Conservation (phyloP, 2,113 vertebrate species). For the Epinephelus moara region DNA sequence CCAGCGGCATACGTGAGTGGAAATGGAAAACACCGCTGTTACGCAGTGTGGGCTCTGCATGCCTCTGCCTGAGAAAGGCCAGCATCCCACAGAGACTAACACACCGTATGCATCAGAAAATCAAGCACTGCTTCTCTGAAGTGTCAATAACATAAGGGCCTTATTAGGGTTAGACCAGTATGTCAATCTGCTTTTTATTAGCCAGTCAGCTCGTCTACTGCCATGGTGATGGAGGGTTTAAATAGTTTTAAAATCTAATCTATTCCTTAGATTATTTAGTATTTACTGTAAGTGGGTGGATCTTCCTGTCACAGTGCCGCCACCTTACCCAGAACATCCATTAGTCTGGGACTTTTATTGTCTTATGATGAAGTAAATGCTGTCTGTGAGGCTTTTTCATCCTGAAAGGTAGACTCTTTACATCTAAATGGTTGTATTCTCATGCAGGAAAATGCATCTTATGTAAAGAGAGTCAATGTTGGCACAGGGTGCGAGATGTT, state of each 20-base stretch:
- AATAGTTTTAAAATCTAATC: constrained; percentile 4
- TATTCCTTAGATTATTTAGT: background rate
- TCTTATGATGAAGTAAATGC: background rate
- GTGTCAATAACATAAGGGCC: constrained; percentile 39
- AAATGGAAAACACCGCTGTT: constrained; percentile 66
- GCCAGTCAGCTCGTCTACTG: constrained; percentile 10
- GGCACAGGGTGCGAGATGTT: constrained; percentile 5
- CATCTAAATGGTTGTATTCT: background rate
- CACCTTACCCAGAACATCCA: background rate
- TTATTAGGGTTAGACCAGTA: constrained; percentile 24
- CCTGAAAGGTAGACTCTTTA: constrained; percentile 7
- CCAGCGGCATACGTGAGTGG: constrained; percentile 73
- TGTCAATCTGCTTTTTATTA: constrained; percentile 41
- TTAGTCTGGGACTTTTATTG: constrained; percentile 5
- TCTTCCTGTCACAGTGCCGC: background rate
- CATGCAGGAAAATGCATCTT: background rate
- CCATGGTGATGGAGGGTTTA: background rate
- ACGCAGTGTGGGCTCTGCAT: constrained; percentile 41
- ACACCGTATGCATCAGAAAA: constrained; percentile 48
- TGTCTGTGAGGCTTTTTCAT: background rate
- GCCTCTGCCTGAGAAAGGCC: constrained; percentile 58
- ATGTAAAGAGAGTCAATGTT: background rate
- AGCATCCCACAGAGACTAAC: constrained; percentile 52
- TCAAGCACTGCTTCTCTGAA: constrained; percentile 31
- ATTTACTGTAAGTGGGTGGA: constrained; percentile 1